Conservation (phyloP, 1,140 invertebrate genomes). For the Spodoptera frugiperda region DNA sequence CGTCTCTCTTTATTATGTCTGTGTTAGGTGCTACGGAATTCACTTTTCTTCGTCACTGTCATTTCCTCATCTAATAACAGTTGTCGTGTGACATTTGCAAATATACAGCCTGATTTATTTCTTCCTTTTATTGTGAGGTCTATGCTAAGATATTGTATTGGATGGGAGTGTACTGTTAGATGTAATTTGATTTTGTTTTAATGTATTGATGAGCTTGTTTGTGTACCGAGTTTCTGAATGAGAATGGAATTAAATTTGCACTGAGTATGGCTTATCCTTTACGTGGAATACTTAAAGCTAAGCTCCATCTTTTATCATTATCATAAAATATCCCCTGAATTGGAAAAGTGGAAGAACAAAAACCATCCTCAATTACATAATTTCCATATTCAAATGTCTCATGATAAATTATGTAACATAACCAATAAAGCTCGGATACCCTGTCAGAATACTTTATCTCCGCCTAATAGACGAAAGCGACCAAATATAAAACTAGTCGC, state of each 20-base stretch:
- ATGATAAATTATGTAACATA: conserved; percentile 3
- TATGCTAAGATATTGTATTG: background rate
- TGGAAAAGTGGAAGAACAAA: no score
- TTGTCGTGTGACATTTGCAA: conserved; percentile 19
- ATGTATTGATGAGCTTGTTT: no score
- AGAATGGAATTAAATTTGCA: no score
- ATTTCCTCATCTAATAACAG: conserved; percentile 45
- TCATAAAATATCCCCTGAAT: background rate
- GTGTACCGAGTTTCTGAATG: no score
- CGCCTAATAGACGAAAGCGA: conserved; percentile 10
- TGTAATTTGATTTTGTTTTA: no score
- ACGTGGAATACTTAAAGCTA: no score
- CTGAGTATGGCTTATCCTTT: no score
- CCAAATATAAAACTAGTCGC: conserved; percentile 56
- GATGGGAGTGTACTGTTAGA: no score
- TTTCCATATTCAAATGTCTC: background rate
- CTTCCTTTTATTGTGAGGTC: conserved; percentile 14
- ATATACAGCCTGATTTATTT: conserved; percentile 9
- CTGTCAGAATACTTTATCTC: conserved; percentile 16
- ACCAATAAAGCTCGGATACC: background rate
- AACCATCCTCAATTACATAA: background rate
- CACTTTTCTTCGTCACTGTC: conserved; percentile 51
- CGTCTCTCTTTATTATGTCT: conserved; percentile 49
- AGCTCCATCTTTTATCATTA: no score
- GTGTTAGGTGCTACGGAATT: conserved; percentile 48